Evolutionary conservation across 2,888 invertebrate species (phyloP).

Genomic region (Thumatha senex): DNA sequence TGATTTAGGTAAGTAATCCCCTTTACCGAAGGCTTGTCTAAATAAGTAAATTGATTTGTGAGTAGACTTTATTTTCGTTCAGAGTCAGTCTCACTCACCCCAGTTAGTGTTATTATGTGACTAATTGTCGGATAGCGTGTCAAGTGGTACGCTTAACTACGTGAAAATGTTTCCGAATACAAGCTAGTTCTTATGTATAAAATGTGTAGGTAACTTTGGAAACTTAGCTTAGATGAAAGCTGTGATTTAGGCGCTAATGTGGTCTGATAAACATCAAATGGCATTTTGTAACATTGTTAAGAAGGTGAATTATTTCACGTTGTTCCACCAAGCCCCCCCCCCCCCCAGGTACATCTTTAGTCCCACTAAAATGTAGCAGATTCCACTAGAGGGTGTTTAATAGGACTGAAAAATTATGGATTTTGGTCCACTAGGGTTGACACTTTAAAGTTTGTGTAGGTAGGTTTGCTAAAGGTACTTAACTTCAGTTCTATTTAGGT

Average conservation of each 20-base stretch:
- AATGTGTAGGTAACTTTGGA: conserved; percentile 47
- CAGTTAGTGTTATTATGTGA: conserved; percentile 29
- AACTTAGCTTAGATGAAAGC: conserved; percentile 43
- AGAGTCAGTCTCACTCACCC: conserved; percentile 39
- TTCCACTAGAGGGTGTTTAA: too few species aligned
- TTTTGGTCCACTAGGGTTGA: too few species aligned
- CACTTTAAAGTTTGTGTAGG: too few species aligned
- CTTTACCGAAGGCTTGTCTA: conserved; percentile 28
- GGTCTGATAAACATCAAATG: conserved; percentile 45
- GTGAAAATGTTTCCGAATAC: conserved; percentile 75
- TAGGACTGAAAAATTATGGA: too few species aligned
- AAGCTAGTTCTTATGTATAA: conserved; percentile 62
- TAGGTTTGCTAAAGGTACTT: too few species aligned
- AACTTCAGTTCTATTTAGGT: conserved; percentile 5
- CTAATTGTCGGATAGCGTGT: conserved; percentile 71
- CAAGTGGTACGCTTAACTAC: conserved; percentile 57
- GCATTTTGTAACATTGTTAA: conserved; percentile 29
- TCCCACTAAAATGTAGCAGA: too few species aligned
- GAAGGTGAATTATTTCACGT: too few species aligned
- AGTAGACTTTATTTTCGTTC: conserved; percentile 45
- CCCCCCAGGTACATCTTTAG: too few species aligned
- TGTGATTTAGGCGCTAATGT: conserved; percentile 54
- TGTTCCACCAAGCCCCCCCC: too few species aligned
- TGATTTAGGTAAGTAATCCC: conserved; percentile 17
- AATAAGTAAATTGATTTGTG: conserved; percentile 28